A percentile compares a stretch with the other conserved stretches of the same genome.
phyloP scores from a whole-genome alignment of 2,888 invertebrate species.

The Adelognathus sp. region DNA sequence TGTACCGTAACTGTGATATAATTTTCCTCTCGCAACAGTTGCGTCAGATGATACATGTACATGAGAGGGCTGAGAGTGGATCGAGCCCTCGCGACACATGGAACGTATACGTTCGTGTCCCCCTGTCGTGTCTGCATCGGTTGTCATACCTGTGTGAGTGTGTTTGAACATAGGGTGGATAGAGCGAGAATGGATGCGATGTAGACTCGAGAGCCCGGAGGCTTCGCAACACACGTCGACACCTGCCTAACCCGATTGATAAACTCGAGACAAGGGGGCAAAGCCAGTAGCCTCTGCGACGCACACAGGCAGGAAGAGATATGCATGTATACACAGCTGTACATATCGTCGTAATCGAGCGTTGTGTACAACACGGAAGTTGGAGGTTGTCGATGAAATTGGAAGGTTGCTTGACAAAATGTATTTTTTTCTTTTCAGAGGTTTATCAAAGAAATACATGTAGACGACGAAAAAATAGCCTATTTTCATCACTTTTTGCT shows the following conservation, averaged over 20 bases:
- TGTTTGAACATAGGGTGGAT: not conserved
- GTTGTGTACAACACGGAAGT: not conserved
- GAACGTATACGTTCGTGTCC: not conserved
- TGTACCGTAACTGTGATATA: slow-evolving; percentile 29
- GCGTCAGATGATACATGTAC: slow-evolving; percentile 7
- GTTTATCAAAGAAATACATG: too few relatives aligned
- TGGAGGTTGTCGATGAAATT: not conserved
- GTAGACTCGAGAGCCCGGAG: not conserved
- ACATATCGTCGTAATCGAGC: not conserved
- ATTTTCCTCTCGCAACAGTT: slow-evolving; percentile 27
- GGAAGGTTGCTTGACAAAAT: not conserved
- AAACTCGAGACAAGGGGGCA: slow-evolving; percentile 46
- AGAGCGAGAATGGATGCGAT: not conserved
- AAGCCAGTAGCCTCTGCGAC: slow-evolving; percentile 38
- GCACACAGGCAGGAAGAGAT: not conserved
- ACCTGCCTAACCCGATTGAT: slow-evolving; percentile 50
- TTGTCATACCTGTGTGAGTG: not conserved
- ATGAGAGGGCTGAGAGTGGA: not conserved
- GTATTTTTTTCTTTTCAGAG: not conserved
- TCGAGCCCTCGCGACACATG: not conserved
- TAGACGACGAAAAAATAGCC: not conserved
- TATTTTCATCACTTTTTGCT: not conserved
- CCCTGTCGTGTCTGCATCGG: not conserved
- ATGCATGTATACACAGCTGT: not conserved
- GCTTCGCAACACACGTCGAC: slow-evolving; percentile 32